Conservation (phyloP, 2,113 vertebrate species). For the Atrichornis clamosus region DNA sequence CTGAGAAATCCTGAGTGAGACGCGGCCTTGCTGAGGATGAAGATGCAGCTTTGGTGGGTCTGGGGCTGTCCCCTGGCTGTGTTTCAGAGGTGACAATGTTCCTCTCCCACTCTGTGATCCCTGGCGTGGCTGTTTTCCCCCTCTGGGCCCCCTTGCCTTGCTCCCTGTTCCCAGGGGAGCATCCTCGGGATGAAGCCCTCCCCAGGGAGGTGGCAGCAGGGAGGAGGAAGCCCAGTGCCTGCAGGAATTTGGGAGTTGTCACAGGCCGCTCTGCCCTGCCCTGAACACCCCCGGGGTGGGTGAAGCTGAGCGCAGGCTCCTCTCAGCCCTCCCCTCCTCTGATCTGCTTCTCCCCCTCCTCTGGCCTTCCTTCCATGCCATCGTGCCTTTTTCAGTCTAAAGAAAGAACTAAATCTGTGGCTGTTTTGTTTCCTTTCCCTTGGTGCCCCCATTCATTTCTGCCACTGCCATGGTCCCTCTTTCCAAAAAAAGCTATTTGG, state of each 20-base stretch:
- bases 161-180: background rate
- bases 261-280: background rate
- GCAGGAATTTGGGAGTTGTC: background rate
- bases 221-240: background rate
- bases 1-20: background rate
- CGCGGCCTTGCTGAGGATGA: background rate
- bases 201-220: background rate
- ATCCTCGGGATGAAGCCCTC: background rate
- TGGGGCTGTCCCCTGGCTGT: background rate
- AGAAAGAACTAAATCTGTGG: background rate
- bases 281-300: background rate
- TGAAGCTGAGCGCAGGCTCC: background rate
- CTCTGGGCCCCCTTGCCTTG: background rate
- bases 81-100: background rate
- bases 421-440: background rate
- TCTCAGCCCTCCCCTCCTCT: background rate
- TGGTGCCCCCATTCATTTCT: background rate
- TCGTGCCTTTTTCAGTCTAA: background rate
- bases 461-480: rapidly evolving
- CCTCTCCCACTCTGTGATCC: background rate
- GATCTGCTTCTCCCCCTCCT: background rate
- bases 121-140: background rate
- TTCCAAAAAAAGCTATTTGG: background rate
- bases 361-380: background rate
- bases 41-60: background rate